Evolutionary conservation across 2,113 vertebrate genomes (phyloP).

Genomic region (Spermophilus dauricus): DNA sequence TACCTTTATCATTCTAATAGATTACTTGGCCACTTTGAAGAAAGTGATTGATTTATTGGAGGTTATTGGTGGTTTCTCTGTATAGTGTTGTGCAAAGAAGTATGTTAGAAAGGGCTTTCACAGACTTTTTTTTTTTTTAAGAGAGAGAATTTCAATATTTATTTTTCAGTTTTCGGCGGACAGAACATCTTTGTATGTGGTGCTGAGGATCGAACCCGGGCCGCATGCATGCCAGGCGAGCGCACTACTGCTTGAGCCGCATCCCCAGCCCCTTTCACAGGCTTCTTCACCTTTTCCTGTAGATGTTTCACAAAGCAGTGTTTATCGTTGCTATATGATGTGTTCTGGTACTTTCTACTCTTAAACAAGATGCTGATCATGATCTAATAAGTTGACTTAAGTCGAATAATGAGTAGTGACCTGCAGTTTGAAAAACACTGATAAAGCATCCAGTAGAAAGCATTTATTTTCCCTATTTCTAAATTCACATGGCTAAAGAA

Average conservation of each 20-base stretch:
- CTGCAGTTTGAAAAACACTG: constrained; percentile 27
- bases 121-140: not conserved
- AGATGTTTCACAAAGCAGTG: constrained; percentile 25
- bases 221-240: no score
- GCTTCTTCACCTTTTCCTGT: not conserved
- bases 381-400: not conserved
- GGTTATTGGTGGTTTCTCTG: not conserved
- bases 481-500: not conserved
- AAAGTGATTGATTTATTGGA: constrained; percentile 34
- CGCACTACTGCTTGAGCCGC: no score
- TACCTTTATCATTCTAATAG: not conserved
- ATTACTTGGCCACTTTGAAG: constrained; percentile 28
- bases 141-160: no score
- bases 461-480: not conserved
- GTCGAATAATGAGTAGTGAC: not conserved
- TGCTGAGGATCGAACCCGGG: no score
- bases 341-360: not conserved
- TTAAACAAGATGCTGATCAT: constrained; percentile 6
- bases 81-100: not conserved
- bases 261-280: not conserved
- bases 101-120: constrained; percentile 32
- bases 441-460: constrained; percentile 33
- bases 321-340: constrained; percentile 19
- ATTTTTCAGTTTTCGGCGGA: no score
- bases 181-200: no score